Base-by-base conservation (phyloP, 2,113 vertebrate species). In the Hiodon alosoides region DNA sequence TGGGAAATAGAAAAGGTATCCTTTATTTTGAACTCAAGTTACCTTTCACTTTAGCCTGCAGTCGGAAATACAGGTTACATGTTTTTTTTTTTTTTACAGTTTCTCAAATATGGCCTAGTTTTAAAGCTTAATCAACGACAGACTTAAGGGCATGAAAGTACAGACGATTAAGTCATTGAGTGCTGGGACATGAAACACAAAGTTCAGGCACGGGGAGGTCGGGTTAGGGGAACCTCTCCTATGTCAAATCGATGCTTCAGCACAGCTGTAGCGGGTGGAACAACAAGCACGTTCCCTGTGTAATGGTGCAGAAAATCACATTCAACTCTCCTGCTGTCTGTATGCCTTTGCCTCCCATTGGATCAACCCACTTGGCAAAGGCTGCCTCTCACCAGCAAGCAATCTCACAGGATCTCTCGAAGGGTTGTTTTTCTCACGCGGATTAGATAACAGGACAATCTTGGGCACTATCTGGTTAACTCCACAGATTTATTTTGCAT, bases 241-340 rank as follows among this genome's bases (percentile, higher is more conserved):
- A 16, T 13, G 64, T 16, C 48, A n/a, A 67, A 75, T 50, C n/a
- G 14, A 9, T 59, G 3, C 53, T 58, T 16, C 73, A 58, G 16
- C 11, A 9, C 52, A 57, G 65, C 54, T 67, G 55, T 17, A 58
- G 54, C 17, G 51, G 13, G 10, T 31, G 52, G 72, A 53, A 48
- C 14, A 66, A 51, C 7, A 31, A 57, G 53, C 31, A 5, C 9
- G 11, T 5, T 31, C 48, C 71, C 31, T 66, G 55, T 4, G 53
- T 57, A 67, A 66, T 67, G 55, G 52, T 67, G 73, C 64, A 48
- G 73, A 57, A 74, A 72, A 62, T 72, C 59, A 47, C 4, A 13
- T 11, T 67, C 54, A 71, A 5, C n/a, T 13, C 51, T 50, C 3
- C 51, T 9, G 5, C 57, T n/a, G 9, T 46, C 31, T 10, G 2